phyloP scores from a whole-genome alignment of 1,140 invertebrate genomes.

The Lamellibrachia luymesi region DNA sequence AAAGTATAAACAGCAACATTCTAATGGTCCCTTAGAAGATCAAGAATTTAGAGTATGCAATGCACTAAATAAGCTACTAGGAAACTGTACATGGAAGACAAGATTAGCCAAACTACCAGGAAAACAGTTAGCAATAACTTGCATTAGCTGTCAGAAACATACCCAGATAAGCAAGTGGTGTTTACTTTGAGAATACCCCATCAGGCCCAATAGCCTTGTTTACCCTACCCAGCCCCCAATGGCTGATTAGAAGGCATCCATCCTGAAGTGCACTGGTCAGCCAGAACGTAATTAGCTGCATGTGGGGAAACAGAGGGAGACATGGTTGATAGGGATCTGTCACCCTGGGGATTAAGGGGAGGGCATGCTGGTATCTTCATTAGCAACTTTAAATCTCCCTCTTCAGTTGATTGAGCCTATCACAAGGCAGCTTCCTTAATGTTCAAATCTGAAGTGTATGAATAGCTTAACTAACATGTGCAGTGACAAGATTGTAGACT shows the following conservation, averaged over 20 bases:
- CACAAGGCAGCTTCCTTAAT: too few relatives aligned
- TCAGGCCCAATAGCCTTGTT: background rate
- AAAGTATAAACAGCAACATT: too few relatives aligned
- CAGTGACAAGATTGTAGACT: too few relatives aligned
- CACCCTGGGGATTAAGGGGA: background rate
- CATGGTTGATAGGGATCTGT: background rate
- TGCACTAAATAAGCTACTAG: background rate
- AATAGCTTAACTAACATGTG: too few relatives aligned
- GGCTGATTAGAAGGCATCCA: background rate
- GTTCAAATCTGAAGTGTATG: too few relatives aligned
- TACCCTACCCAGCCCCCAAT: background rate
- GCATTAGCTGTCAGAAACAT: too few relatives aligned
- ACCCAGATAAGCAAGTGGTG: background rate
- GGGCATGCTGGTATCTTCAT: background rate
- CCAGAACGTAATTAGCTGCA: background rate
- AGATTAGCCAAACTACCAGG: too few relatives aligned
- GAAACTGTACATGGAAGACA: too few relatives aligned
- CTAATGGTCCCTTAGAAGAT: too few relatives aligned
- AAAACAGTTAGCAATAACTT: too few relatives aligned
- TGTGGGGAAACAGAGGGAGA: background rate
- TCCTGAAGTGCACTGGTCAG: background rate
- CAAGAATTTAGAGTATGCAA: too few relatives aligned
- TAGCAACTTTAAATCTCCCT: background rate
- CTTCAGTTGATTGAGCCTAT: too few relatives aligned
- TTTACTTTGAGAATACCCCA: background rate